Evolutionary conservation across 2,113 vertebrate species (phyloP).

Genomic region (Gasterosteus nipponicus): DNA sequence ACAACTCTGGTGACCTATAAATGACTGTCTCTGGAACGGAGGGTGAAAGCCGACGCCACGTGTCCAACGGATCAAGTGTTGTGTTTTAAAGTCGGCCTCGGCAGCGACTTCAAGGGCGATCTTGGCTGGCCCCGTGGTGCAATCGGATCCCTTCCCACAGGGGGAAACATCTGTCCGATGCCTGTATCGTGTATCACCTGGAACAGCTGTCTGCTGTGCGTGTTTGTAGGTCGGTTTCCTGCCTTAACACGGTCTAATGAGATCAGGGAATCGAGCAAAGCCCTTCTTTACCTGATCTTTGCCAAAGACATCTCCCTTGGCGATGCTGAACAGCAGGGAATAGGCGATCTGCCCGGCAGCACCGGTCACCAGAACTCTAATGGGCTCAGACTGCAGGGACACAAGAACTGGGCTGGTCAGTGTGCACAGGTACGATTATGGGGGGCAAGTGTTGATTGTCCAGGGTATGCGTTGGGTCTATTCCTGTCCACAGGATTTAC

Average conservation of each 20-base stretch:
- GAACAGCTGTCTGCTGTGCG: not conserved
- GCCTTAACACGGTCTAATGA: conserved; percentile 8
- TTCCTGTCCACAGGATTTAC: conserved; percentile 44
- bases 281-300: conserved; percentile 90
- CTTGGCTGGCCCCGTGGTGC: not conserved
- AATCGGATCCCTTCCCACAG: conserved; percentile 28
- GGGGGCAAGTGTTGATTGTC: conserved; percentile 10
- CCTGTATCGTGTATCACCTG: not conserved
- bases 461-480: conserved; percentile 20
- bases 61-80: conserved; percentile 52
- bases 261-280: conserved; percentile 29
- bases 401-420: conserved; percentile 17
- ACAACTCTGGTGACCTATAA: not conserved
- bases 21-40: not conserved
- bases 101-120: conserved; percentile 56
- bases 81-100: conserved; percentile 43
- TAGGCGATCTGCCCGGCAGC: conserved; percentile 98
- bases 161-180: conserved; percentile 20
- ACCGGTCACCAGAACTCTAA: conserved; percentile 94
- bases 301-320: conserved; percentile 97
- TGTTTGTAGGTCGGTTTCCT: not conserved
- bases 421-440: not conserved
- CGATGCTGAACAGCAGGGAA: conserved; percentile 93
- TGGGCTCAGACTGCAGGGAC: conserved; percentile 85
- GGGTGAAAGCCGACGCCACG: conserved; percentile 20